Evolutionary conservation across 2,797 vertebrate genomes (phyloP), one percentile per base, ranked within the genome.

Genomic region (Corythornis leucogaster): DNA sequence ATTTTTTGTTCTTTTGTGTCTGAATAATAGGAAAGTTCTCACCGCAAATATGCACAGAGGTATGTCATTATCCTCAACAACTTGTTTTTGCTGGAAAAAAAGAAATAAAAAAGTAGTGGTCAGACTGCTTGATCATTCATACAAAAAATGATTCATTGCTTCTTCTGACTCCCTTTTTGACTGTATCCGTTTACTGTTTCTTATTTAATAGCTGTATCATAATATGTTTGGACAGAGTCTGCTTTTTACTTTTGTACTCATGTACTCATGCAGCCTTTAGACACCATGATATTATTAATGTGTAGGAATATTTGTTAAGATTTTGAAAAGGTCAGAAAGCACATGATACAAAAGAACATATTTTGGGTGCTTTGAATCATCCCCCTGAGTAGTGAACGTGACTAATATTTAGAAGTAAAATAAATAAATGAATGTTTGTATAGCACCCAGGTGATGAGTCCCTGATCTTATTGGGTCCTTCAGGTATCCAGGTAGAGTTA

Each of bases 241-340:
- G 40, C 24, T 73, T 93, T 91, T 71, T 66, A 62, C 24, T 58
- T 79, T 58, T 58, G 26, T 33, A 24, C 17, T 80, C 26, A 12
- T 58, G 26, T 33, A 24, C 17, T 80, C 26, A 12, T 17, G 30
- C 30, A 89, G 68, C 26, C 55, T 13, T 88, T 64, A 80, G 42
- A 62, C 40, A 67, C 20, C 57, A 28, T 53, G 66, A 53, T 68
- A 75, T 88, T 64, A 78, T 40, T 85, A 86, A 80, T 87, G 63
- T 3, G 1, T 51, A 78, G 12, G 26, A 93, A 76, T 69, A 85
- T 83, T 87, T 89, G 55, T 87, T 81, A 91, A 73, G 59, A 76
- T 76, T 84, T 88, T 75, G 38, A 69, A 95, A 92, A 94, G 85
- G 59, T 90, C 87, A 91, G 55, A 85, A 83, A 94, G 54, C 40